These are phyloP conservation scores for Mimumesa dahlbomi DNA, from an alignment of 2,888 invertebrate genomes.

Conservation along the genomic window DNA sequence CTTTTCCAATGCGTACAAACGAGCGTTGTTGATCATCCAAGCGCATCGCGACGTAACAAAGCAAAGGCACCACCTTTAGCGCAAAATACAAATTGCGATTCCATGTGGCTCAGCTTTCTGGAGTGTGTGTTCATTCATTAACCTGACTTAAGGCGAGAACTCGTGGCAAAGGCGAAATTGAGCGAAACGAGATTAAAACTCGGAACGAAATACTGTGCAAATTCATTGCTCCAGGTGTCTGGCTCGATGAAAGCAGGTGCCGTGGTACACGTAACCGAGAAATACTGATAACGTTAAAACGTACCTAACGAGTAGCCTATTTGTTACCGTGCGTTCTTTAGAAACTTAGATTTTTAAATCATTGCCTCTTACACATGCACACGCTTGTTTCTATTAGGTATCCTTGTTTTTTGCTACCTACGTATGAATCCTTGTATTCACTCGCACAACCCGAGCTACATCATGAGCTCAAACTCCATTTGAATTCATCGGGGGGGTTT, in stretches of 20 bases:
- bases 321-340: constrained; percentile 8
- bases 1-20: neutral
- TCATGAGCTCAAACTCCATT: no score
- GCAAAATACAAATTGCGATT: constrained; percentile 36
- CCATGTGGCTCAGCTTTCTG: constrained; percentile 23
- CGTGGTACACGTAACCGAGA: constrained; percentile 24
- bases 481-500: no score
- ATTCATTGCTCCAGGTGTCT: constrained; percentile 56
- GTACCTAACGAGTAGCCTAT: constrained; percentile 54
- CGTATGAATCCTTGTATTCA: no score
- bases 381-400: no score
- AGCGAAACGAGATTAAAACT: constrained; percentile 62
- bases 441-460: no score
- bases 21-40: constrained; percentile 6
- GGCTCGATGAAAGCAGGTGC: constrained; percentile 48
- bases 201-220: constrained; percentile 58
- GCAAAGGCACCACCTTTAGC: no score
- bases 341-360: constrained; percentile 15
- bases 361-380: no score
- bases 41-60: no score
- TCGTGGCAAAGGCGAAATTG: constrained; percentile 50
- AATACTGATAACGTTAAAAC: constrained; percentile 59
- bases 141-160: constrained; percentile 51
- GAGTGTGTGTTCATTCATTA: constrained; percentile 54
- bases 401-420: no score